These are phyloP conservation scores for Leptogaster cylindrica DNA, from an alignment of 2,888 invertebrate genomes.

Conservation along the genomic window DNA sequence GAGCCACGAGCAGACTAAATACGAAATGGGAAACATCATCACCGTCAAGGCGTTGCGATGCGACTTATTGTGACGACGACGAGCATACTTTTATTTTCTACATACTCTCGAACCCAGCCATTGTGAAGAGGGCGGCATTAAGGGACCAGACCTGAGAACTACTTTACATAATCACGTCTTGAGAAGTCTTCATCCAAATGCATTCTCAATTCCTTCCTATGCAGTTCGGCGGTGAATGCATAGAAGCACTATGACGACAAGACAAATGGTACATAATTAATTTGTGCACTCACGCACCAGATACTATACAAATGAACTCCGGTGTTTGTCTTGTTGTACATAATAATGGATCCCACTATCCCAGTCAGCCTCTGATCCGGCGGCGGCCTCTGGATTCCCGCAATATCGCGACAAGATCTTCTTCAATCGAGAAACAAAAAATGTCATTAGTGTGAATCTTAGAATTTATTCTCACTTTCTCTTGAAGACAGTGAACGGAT, in stretches of 20 bases:
- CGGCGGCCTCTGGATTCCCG: background rate
- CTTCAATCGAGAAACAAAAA: background rate
- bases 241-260: slow-evolving; percentile 12
- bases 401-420: slow-evolving; percentile 4
- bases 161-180: background rate
- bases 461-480: slow-evolving; percentile 21
- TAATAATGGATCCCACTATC: no score
- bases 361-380: slow-evolving; percentile 7
- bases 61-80: slow-evolving; percentile 4
- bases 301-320: slow-evolving; percentile 25
- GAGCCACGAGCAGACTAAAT: slow-evolving; percentile 16
- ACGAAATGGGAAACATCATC: slow-evolving; percentile 24
- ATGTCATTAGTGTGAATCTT: background rate
- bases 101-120: background rate
- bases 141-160: slow-evolving; percentile 4
- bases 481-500: no score
- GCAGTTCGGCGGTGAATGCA: slow-evolving; percentile 6
- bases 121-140: background rate
- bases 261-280: slow-evolving; percentile 22
- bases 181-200: background rate
- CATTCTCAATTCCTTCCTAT: background rate
- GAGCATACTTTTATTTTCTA: slow-evolving; percentile 1
- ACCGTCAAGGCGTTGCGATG: background rate
- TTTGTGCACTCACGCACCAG: slow-evolving; percentile 24
- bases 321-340: slow-evolving; percentile 12